These are phyloP conservation scores for Cheilosia pagana DNA, from an alignment of 2,888 invertebrate species.

Conservation along the genomic window DNA sequence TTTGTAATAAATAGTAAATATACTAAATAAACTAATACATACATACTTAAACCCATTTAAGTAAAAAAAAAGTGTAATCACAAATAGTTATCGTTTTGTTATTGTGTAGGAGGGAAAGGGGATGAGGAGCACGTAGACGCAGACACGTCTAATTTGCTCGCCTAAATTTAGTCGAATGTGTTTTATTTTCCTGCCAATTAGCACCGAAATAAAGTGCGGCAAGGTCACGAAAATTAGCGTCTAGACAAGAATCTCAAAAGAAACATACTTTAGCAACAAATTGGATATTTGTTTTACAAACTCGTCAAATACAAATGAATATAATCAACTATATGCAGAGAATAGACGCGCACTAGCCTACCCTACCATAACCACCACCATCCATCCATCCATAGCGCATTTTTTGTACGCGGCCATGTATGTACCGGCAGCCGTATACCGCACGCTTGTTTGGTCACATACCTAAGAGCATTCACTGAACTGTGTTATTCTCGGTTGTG, in stretches of 20 bases:
- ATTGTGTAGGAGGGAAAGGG: too few species aligned
- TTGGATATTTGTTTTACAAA: conserved; percentile 2
- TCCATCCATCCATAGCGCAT: conserved; percentile 47
- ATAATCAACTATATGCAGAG: conserved; percentile 14
- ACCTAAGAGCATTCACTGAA: conserved; percentile 70
- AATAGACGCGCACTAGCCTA: background rate
- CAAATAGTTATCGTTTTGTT: too few species aligned
- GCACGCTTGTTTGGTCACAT: conserved; percentile 68
- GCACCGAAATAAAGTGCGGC: conserved; percentile 11
- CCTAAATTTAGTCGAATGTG: too few species aligned
- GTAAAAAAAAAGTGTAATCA: too few species aligned
- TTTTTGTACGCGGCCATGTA: conserved; percentile 59
- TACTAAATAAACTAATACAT: too few species aligned
- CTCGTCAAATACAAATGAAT: conserved; percentile 1
- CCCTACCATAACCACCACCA: conserved; percentile 1
- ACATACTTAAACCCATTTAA: too few species aligned
- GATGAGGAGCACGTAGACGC: too few species aligned
- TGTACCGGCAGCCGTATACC: conserved; percentile 56
- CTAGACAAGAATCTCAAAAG: conserved; percentile 2
- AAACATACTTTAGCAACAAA: background rate
- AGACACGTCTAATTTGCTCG: too few species aligned
- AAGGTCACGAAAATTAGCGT: conserved; percentile 35
- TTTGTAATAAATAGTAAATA: too few species aligned
- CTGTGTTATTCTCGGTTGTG: conserved; percentile 65
- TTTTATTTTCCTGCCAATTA: conserved; percentile 1